Conservation (phyloP, 2,888 invertebrate genomes). For the Stramonita haemastoma region DNA sequence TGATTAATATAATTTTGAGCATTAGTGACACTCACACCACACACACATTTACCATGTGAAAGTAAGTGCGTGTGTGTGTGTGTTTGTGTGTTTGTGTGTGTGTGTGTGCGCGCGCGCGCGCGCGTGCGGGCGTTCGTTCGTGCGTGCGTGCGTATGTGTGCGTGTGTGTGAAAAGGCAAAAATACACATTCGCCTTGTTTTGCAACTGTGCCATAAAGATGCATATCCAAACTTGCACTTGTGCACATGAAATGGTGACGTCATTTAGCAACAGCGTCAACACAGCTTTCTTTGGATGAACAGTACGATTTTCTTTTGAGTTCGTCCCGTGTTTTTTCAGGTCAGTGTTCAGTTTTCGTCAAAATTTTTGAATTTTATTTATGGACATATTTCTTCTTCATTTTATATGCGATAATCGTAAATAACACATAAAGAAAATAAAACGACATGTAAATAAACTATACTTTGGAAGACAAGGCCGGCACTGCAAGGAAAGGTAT, state of each 20-base stretch:
- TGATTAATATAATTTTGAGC: no score
- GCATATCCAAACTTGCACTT: background rate
- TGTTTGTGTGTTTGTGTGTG: no score
- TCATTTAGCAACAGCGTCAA: constrained; percentile 40
- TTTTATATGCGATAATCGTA: background rate
- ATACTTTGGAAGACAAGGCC: background rate
- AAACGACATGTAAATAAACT: background rate
- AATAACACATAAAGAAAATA: background rate
- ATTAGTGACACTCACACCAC: no score
- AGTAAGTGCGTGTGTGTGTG: no score
- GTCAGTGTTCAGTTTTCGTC: background rate
- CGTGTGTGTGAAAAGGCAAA: no score
- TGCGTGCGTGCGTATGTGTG: no score
- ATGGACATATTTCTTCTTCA: background rate
- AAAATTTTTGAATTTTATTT: background rate
- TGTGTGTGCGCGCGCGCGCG: no score
- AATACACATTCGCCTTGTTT: background rate
- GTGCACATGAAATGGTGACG: constrained; percentile 16
- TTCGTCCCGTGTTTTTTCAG: background rate
- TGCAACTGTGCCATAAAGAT: background rate
- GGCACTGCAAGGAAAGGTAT: no score
- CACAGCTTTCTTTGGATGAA: constrained; percentile 13
- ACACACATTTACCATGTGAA: no score
- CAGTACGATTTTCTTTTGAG: background rate
- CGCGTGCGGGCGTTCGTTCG: no score